Evolutionary conservation across 2,113 vertebrate species (phyloP), one percentile per base, ranked within the genome.

Genomic region (Hypomesus transpacificus): DNA sequence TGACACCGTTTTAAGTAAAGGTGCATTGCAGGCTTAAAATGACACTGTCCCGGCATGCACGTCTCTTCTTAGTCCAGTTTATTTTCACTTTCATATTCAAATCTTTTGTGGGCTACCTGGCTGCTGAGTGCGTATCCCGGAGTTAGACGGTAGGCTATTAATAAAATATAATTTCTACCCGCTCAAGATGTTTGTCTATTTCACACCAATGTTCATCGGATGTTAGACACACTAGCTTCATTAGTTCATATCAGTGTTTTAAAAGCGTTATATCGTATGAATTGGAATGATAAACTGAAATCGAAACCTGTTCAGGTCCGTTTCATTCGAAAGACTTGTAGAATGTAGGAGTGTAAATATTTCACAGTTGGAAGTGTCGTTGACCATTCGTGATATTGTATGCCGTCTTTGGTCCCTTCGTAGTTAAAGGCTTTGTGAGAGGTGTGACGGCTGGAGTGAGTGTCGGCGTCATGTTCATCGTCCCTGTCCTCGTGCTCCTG

Each of bases 21-120:
- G 9, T 9, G 39, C 7, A 46, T 46, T 13, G 9, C 21, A 6
- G 9, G 5, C 39, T 60, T 14, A 58, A 14, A 46, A 21, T 17
- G 1, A 59, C 14, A 63, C 11, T 70, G 20, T 80, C 84, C 84
- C 86, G 70, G 62, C 72, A 86, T 85, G 83, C 84, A 86, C 54
- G 51, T 52, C 56, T 46, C 14, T 64, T 13, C 0, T 21, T 53
- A 61, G 11, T 17, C 16, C 31, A 20, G 57, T 82, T 88, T 86
- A 82, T 80, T 88, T 90, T 89, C 86, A 74, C 28, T 80, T 18
- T 67, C 66, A 53, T 14, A 8, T 3, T 17, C 5, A 26, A 16
- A 24, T 14, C 1, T 20, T 50, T 18, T 3, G 14, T 31, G 14
- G 17, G 20, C 0, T 1, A 13, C 39, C 39, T 46, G 7, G 7